These are phyloP conservation scores for Glaucopsyche alexis DNA, from an alignment of 2,888 invertebrate genomes.

Conservation along the genomic window DNA sequence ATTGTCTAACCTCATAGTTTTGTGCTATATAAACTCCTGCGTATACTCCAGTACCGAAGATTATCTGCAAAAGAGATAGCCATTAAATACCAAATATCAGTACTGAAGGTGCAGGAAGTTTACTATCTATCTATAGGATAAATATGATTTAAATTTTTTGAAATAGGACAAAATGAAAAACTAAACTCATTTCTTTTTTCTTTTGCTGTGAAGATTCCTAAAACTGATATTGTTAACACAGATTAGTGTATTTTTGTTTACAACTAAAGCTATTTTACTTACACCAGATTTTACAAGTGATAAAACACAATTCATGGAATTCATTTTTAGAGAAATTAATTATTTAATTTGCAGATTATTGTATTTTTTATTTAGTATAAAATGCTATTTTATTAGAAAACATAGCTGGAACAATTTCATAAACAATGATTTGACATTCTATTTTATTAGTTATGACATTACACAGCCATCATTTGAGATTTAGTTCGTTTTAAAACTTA, in stretches of 20 bases:
- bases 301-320: constrained; percentile 7
- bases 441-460: too few species aligned
- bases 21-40: constrained; percentile 86
- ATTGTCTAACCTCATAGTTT: constrained; percentile 84
- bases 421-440: too few species aligned
- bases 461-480: too few species aligned
- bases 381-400: neutral
- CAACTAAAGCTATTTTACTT: neutral
- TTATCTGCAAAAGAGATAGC: constrained; percentile 77
- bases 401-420: neutral
- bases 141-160: constrained; percentile 4
- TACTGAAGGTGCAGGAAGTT: too few species aligned
- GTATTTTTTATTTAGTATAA: neutral
- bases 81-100: constrained; percentile 29
- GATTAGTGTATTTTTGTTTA: too few species aligned
- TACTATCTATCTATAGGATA: neutral
- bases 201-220: constrained; percentile 13
- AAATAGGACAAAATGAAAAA: neutral
- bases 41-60: constrained; percentile 85
- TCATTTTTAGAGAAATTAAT: neutral
- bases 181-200: neutral
- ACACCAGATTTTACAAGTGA: constrained; percentile 8
- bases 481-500: too few species aligned
- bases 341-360: neutral
- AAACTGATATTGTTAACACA: too few species aligned